phyloP scores from a whole-genome alignment of 2,113 vertebrate species.

The Hippocampus zosterae region DNA sequence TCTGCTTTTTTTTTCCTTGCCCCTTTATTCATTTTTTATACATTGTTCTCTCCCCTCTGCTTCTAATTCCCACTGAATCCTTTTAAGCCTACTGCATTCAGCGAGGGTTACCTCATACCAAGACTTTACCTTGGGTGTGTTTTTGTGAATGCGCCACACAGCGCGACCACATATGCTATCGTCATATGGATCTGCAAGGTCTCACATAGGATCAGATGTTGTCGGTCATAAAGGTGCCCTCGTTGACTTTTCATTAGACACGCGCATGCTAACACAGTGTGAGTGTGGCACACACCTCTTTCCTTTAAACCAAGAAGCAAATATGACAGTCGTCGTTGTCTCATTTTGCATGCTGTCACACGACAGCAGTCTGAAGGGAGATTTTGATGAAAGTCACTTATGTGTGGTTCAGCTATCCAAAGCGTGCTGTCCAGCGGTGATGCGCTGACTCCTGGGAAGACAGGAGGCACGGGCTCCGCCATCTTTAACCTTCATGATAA shows the following conservation, averaged over 20 bases:
- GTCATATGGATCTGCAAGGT: slow-evolving; percentile 18
- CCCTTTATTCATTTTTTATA: slow-evolving; percentile 16
- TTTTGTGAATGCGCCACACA: slow-evolving; percentile 12
- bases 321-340: slow-evolving; percentile 42
- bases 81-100: slow-evolving; percentile 50
- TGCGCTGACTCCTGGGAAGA: slow-evolving; percentile 81
- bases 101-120: slow-evolving; percentile 51
- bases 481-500: slow-evolving; percentile 83
- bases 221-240: slow-evolving; percentile 25
- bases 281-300: slow-evolving; percentile 9
- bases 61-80: slow-evolving; percentile 29
- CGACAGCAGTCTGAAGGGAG: not conserved
- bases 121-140: slow-evolving; percentile 39
- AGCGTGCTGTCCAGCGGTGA: slow-evolving; percentile 90
- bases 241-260: slow-evolving; percentile 19
- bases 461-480: slow-evolving; percentile 86
- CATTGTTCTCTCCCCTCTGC: slow-evolving; percentile 37
- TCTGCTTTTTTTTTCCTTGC: slow-evolving; percentile 2
- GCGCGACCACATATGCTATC: slow-evolving; percentile 13
- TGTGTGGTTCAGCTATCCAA: slow-evolving; percentile 78
- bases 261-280: slow-evolving; percentile 14
- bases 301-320: slow-evolving; percentile 12
- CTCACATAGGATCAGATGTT: slow-evolving; percentile 23
- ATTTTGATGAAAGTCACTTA: slow-evolving; percentile 23
- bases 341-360: slow-evolving; percentile 36